Evolutionary conservation across 2,888 invertebrate genomes (phyloP), one percentile per base, ranked within the genome.

Genomic region (Watsonalla binaria): DNA sequence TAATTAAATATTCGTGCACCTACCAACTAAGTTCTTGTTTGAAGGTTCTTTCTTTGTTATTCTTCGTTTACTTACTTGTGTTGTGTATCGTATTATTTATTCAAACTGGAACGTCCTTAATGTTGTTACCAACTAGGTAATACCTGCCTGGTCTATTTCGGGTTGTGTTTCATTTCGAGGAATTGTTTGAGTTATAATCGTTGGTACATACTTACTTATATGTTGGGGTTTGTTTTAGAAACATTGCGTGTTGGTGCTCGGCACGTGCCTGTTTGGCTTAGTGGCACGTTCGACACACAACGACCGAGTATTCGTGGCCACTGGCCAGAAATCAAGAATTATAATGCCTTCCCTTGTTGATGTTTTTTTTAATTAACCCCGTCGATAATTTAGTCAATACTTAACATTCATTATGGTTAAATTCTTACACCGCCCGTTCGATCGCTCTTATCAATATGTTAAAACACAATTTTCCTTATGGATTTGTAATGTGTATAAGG

Each of bases 191-290:
- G 63, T 68, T 68, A 70, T 70, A 69, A 67, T 71, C 63, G 71
- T 75, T 75, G 72, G 77, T 77, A n/a, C n/a, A n/a, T n/a, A 72
- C 78, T 77, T 24, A 24, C 24, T 73, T 78, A 72, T 76, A 42
- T 42, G 42, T 78, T 13, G 72, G 69, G 72, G 70, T 75, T 82
- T 86, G 85, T 87, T 86, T 86, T 80, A 83, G 84, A 85, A 86
- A 86, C 84, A 86, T 74, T 70, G 77, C 64, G 66, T 74, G 80
- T 76, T 78, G 72, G 70, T 78, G 66, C 71, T 69, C 72, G 65
- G 86, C 86, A 80, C 89, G 88, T 85, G 89, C 85, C 81, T 84
- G 83, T 84, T 88, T 82, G 76, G 72, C 71, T 72, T 82, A 78
- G 73, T 76, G 77, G 78, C 76, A 78, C 80, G 78, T 80, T 68